Conservation (phyloP, 2,888 invertebrate species). For the Mythimna loreyi region DNA sequence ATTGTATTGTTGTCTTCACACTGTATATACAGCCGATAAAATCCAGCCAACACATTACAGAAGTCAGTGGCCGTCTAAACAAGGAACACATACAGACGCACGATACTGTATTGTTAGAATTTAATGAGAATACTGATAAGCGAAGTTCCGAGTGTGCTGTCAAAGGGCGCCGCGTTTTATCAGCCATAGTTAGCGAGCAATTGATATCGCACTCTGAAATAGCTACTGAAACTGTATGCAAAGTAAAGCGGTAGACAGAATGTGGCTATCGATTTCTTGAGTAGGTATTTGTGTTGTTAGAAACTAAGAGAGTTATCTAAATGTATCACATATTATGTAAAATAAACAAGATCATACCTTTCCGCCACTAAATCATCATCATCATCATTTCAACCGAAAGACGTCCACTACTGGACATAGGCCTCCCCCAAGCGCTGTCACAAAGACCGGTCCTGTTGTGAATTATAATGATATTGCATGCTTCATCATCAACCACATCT, state of each 20-base stretch:
- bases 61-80: conserved; percentile 37
- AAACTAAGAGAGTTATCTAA: neutral
- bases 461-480: too few relatives aligned
- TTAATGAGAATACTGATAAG: conserved; percentile 68
- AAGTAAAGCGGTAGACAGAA: conserved; percentile 51
- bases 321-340: too few relatives aligned
- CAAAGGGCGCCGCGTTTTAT: conserved; percentile 71
- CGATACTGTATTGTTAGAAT: conserved; percentile 58
- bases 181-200: conserved; percentile 63
- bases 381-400: too few relatives aligned
- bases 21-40: conserved; percentile 26
- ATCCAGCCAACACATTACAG: conserved; percentile 29
- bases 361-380: too few relatives aligned
- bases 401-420: too few relatives aligned
- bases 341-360: too few relatives aligned
- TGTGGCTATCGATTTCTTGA: conserved; percentile 10
- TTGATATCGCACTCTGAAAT: conserved; percentile 60
- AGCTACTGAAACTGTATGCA: conserved; percentile 49
- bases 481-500: too few relatives aligned
- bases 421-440: too few relatives aligned
- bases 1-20: too few relatives aligned
- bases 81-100: conserved; percentile 39
- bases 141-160: conserved; percentile 63
- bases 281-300: neutral
- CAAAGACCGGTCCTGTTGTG: too few relatives aligned